phyloP scores from a whole-genome alignment of 2,113 vertebrate genomes.

The Gobiocypris rarus region DNA sequence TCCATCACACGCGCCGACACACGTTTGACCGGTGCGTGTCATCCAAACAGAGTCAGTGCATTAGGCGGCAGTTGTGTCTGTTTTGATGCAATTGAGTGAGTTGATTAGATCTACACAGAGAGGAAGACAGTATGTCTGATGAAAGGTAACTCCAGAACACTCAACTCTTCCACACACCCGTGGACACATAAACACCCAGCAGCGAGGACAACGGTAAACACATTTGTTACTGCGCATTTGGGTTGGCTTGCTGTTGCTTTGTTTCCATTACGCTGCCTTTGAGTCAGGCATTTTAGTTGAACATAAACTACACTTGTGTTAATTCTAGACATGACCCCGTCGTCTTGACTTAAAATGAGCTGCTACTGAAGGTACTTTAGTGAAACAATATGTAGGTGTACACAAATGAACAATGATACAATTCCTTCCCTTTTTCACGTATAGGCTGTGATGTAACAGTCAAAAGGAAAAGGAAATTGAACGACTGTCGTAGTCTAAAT shows the following conservation, averaged over 20 bases:
- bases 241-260: neutral
- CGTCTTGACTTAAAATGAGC: neutral
- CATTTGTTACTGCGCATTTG: slow-evolving; percentile 13
- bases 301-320: slow-evolving; percentile 39
- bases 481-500: no score
- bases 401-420: neutral
- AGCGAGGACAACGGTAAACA: neutral
- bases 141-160: slow-evolving; percentile 31
- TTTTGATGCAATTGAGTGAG: slow-evolving; percentile 54
- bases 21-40: slow-evolving; percentile 36
- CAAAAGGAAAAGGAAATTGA: neutral
- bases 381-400: neutral
- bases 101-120: slow-evolving; percentile 42
- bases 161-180: slow-evolving; percentile 19
- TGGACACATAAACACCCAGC: slow-evolving; percentile 11
- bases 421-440: neutral
- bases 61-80: slow-evolving; percentile 26
- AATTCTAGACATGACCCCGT: slow-evolving; percentile 41
- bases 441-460: neutral
- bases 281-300: slow-evolving; percentile 21
- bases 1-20: slow-evolving; percentile 39
- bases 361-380: neutral
- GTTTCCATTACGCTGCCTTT: slow-evolving; percentile 33
- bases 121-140: neutral
- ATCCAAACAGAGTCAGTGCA: neutral